Base-by-base conservation (phyloP, 1,140 invertebrate genomes). In the Hetaerina americana region DNA sequence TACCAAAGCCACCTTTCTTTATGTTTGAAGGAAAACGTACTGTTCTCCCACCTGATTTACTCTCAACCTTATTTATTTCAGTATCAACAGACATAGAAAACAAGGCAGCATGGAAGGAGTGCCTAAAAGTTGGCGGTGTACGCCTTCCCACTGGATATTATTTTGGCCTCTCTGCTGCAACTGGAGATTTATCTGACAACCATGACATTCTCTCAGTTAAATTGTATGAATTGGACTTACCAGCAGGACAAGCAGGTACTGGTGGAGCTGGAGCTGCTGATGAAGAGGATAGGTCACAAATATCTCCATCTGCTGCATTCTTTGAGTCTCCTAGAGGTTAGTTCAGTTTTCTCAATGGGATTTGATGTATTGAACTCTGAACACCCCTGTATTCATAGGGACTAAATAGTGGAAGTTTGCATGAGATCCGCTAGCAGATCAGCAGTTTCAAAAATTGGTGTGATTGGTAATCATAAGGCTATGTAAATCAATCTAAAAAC, bases 161-260 rank as follows among this genome's bases (percentile, higher is more conserved):
- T 82, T 92, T 98, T 81, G 98, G 98, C 57, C 83, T 96, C 15
- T 91, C 94, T 0, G 95, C 97, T 15, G 96, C 95, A 0, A 99
- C 98, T 5, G 98, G 98, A 8, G 95, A 99, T 81, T 82, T 99
- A 68, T 92, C 90, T 67, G 97, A 99, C 85, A 97, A 95, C 80
- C 97, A 99, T 83, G 97, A 99, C 80, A 88, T 99, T 73, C 86
- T 97, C 69, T 90, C 93, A 8, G 85, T 99, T 68, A 93, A 94
- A 82, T 87, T 96, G 74, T 98, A 91, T 78, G 93, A 97, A 80
- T 82, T 97, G 70, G 93, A 96, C 78, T 78, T 87, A 40, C 83
- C 88, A 67, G 85, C 88, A 73, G 87, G 87, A 78, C 91, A 92
- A 24, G 67, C 25, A 2, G 24, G 18, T 15, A 25, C 26, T 3